A percentile compares a stretch with the other conserved stretches of the same genome.
phyloP scores from a whole-genome alignment of 2,888 invertebrate species.

The Trissoscelio sp. region DNA sequence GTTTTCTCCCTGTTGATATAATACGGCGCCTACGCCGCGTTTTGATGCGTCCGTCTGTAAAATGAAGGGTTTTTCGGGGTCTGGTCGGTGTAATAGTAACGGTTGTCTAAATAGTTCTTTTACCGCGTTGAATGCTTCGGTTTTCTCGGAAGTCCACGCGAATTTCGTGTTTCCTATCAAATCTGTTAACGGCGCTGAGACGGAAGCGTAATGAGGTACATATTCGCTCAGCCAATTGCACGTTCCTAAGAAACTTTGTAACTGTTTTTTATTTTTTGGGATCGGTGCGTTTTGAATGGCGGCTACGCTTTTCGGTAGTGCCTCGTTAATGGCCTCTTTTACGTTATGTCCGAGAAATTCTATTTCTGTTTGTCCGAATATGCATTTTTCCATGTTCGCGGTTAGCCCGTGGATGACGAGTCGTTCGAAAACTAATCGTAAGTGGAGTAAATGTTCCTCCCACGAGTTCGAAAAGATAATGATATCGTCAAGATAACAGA shows the following conservation, averaged over 20 bases:
- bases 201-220: not conserved
- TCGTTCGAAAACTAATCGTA: constrained; percentile 66
- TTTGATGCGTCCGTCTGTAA: constrained; percentile 13
- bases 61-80: not conserved
- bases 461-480: too few relatives aligned
- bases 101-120: constrained; percentile 4
- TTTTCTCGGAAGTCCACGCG: constrained; percentile 17
- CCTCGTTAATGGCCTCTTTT: not conserved
- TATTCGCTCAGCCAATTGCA: not conserved
- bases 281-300: constrained; percentile 14
- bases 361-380: constrained; percentile 65
- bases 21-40: constrained; percentile 5
- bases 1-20: not conserved
- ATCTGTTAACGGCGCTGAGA: not conserved
- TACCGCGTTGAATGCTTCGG: not conserved
- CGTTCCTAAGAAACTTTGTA: constrained; percentile 16
- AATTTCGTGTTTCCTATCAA: not conserved
- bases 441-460: constrained; percentile 66
- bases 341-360: constrained; percentile 71
- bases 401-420: constrained; percentile 55
- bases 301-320: constrained; percentile 1
- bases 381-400: constrained; percentile 53
- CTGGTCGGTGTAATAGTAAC: constrained; percentile 44
- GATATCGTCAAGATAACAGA: too few relatives aligned
- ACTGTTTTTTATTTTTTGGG: constrained; percentile 28